Evolutionary conservation across 2,888 invertebrate genomes (phyloP).

Genomic region (Galerucella pusilla): DNA sequence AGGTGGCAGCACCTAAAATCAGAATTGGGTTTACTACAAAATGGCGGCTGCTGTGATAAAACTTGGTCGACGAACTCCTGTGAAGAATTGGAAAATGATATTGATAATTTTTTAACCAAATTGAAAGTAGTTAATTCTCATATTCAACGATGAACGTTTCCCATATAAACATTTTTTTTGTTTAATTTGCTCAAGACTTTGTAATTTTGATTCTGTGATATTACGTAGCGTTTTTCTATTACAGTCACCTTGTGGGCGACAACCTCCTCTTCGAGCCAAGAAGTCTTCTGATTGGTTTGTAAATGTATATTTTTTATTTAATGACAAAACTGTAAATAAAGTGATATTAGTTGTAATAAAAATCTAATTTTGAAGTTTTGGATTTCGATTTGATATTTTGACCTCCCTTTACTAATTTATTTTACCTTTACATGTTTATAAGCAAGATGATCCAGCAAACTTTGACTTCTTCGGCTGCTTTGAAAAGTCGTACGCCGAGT

Average conservation of each 20-base stretch:
- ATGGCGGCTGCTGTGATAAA: conserved; percentile 39
- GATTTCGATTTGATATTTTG: conserved; percentile 38
- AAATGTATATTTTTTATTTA: conserved; percentile 52
- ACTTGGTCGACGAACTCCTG: conserved; percentile 55
- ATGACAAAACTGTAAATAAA: conserved; percentile 45
- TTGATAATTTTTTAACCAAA: conserved; percentile 75
- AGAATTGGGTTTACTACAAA: conserved; percentile 41
- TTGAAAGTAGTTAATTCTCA: conserved; percentile 70
- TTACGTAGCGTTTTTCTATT: conserved; percentile 64
- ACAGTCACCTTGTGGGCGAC: conserved; percentile 59
- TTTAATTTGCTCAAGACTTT: conserved; percentile 49
- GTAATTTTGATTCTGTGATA: conserved; percentile 60
- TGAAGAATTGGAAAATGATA: conserved; percentile 71
- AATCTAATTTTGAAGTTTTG: conserved; percentile 41
- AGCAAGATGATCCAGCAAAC: conserved; percentile 49
- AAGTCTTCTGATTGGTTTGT: conserved; percentile 60
- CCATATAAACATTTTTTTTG: conserved; percentile 28
- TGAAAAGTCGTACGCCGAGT: conserved; percentile 39
- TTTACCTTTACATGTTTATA: conserved; percentile 60
- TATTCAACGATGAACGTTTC: conserved; percentile 61
- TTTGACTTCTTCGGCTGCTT: conserved; percentile 36
- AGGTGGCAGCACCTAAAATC: conserved; percentile 67
- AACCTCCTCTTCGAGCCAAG: conserved; percentile 48
- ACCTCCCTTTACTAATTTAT: conserved; percentile 55
- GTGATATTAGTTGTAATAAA: conserved; percentile 53